phyloP scores from a whole-genome alignment of 2,797 vertebrate genomes.

The Chromis chromis region DNA sequence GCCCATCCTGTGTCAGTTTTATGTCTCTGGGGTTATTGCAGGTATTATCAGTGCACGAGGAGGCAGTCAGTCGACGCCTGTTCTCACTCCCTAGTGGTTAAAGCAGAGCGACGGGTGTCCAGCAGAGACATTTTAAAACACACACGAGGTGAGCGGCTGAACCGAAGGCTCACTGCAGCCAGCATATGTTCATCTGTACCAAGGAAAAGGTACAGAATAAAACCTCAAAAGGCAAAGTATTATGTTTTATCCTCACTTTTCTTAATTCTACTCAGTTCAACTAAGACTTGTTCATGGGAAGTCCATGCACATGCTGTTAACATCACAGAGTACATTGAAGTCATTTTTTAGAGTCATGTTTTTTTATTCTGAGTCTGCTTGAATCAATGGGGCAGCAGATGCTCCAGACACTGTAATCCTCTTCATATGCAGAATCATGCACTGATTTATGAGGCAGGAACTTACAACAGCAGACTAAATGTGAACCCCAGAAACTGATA shows the following conservation, averaged over 20 bases:
- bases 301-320: constrained; percentile 7
- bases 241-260: constrained; percentile 29
- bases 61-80: constrained; percentile 59
- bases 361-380: constrained; percentile 18
- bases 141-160: constrained; percentile 34
- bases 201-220: constrained; percentile 27
- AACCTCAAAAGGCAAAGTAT: constrained; percentile 28
- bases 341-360: constrained; percentile 21
- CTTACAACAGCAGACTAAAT: constrained; percentile 58
- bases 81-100: constrained; percentile 56
- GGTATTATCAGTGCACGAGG: constrained; percentile 58
- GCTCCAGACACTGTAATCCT: constrained; percentile 27
- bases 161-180: constrained; percentile 19
- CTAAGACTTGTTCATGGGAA: background rate
- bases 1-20: constrained; percentile 63
- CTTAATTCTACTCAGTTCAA: constrained; percentile 4
- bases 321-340: constrained; percentile 14
- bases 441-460: constrained; percentile 66
- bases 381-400: constrained; percentile 37
- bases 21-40: constrained; percentile 61
- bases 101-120: constrained; percentile 36
- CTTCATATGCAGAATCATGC: constrained; percentile 38
- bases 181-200: constrained; percentile 39
- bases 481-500: constrained; percentile 61
- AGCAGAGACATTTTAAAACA: constrained; percentile 38